phyloP scores from a whole-genome alignment of 2,797 vertebrate genomes.

The Morelia viridis region DNA sequence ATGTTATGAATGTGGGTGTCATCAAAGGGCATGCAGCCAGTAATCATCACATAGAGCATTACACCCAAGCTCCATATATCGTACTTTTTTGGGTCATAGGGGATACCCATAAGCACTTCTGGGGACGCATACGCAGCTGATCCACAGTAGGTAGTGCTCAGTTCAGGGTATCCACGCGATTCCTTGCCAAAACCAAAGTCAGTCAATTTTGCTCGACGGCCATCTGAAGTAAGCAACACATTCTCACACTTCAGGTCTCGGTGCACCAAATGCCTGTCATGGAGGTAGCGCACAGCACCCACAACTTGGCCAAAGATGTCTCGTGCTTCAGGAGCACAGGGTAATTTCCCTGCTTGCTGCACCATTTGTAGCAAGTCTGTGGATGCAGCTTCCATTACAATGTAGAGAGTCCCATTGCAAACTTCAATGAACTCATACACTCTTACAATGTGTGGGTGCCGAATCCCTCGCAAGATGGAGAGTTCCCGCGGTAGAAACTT shows the following conservation, averaged over 20 bases:
- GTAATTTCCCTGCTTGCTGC: slow-evolving; percentile 66
- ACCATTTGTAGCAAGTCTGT: slow-evolving; percentile 75
- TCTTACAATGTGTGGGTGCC: slow-evolving; percentile 75
- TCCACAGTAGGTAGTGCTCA: slow-evolving; percentile 78
- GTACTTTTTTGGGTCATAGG: slow-evolving; percentile 78
- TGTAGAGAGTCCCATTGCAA: slow-evolving; percentile 73
- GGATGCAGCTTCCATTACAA: slow-evolving; percentile 78
- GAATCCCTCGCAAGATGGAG: slow-evolving; percentile 69
- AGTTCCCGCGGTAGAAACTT: slow-evolving; percentile 80
- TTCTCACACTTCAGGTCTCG: slow-evolving; percentile 82
- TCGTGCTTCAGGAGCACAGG: slow-evolving; percentile 63
- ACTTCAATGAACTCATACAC: slow-evolving; percentile 76
- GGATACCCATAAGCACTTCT: slow-evolving; percentile 76
- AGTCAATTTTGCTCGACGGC: slow-evolving; percentile 73
- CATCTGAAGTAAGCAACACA: slow-evolving; percentile 70
- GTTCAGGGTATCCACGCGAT: slow-evolving; percentile 58
- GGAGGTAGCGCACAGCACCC: slow-evolving; percentile 74
- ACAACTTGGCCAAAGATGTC: slow-evolving; percentile 77
- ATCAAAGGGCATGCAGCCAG: slow-evolving; percentile 75
- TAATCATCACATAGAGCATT: slow-evolving; percentile 80
- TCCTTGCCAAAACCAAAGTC: slow-evolving; percentile 80
- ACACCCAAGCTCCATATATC: slow-evolving; percentile 81
- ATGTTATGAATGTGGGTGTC: slow-evolving; percentile 69
- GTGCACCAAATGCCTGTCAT: slow-evolving; percentile 76
- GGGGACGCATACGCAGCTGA: slow-evolving; percentile 76